A percentile compares a stretch with the other conserved stretches of the same genome.
These are phyloP conservation scores for Delia radicum DNA, from an alignment of 1,140 invertebrate genomes.

Conservation along the genomic window DNA sequence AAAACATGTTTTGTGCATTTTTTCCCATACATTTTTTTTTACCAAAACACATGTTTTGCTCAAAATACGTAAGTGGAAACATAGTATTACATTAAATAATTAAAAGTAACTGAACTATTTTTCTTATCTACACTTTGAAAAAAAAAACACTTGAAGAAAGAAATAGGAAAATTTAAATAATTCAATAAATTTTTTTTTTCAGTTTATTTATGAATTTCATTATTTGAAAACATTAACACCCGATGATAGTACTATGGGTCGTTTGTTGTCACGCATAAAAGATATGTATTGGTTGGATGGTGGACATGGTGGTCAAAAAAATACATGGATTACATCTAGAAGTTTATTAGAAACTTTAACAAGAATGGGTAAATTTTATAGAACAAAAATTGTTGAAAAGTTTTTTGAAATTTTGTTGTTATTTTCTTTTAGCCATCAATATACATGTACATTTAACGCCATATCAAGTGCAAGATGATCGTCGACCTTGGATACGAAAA, in stretches of 20 bases:
- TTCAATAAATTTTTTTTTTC: constrained; percentile 11
- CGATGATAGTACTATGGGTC: constrained; percentile 61
- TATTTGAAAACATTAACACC: constrained; percentile 68
- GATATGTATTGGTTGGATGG: constrained; percentile 87
- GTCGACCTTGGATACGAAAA: constrained; percentile 76
- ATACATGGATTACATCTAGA: constrained; percentile 81
- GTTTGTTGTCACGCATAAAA: constrained; percentile 64
- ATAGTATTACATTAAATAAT: too few species aligned
- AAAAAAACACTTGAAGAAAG: too few species aligned
- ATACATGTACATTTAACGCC: constrained; percentile 79
- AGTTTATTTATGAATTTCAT: constrained; percentile 79
- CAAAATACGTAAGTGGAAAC: too few species aligned
- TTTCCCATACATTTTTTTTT: too few species aligned
- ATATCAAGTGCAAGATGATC: constrained; percentile 76
- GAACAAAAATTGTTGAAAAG: not conserved
- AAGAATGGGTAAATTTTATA: constrained; percentile 58
- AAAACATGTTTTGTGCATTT: too few species aligned
- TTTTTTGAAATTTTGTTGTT: constrained; percentile 2
- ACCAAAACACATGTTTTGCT: too few species aligned
- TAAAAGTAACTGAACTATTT: too few species aligned
- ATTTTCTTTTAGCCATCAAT: constrained; percentile 57
- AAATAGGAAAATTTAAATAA: too few species aligned
- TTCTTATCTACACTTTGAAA: too few species aligned
- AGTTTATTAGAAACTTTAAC: constrained; percentile 70
- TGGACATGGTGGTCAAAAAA: constrained; percentile 77